Evolutionary conservation across 2,888 invertebrate genomes (phyloP), one percentile per base, ranked within the genome.

Genomic region (Polydrusus tereticollis): DNA sequence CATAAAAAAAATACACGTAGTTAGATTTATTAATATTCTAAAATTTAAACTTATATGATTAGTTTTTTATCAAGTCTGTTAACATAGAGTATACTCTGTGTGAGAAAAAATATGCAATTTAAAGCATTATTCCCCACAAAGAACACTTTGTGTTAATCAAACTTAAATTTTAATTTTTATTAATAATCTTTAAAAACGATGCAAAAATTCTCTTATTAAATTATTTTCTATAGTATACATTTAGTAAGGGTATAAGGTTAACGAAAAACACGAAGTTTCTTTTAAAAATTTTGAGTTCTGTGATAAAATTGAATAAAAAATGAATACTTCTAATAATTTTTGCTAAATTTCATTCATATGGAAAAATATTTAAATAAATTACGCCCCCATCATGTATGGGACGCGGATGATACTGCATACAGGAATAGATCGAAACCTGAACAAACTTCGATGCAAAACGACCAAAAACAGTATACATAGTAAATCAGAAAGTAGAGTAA

Each of bases 151-250:
- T 18, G n/a, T 64, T 20, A 45, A 55, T 10, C 16, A 8, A 26
- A 55, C 21, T 18, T 18, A n/a, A 41, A 26, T 23, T 38, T 45
- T 14, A 16, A 2, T 33, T 18, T 29, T 43, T 52, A 29, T 18
- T 33, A 45, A 47, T 50, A 50, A 26, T 50, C 2, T 41, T 47
- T 18, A 45, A 33, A 64, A 52, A 66, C 43, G 23, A 38, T 20
- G 45, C 41, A 66, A 66, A 45, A 41, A 10, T 62, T 38, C 14
- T 38, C 58, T 67, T 67, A n/a, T n/a, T n/a, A 67, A 57, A 50
- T 67, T 58, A 57, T 69, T 45, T 57, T 63, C 58, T 64, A 70
- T 70, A 65, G 70, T 70, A 70, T 70, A 70, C 70, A 70, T 58
- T 65, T 41, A 70, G 33, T 65, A 33, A 47, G 38, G 59, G 64